phyloP scores from a whole-genome alignment of 1,140 invertebrate species.

The Ceratina calcarata region DNA sequence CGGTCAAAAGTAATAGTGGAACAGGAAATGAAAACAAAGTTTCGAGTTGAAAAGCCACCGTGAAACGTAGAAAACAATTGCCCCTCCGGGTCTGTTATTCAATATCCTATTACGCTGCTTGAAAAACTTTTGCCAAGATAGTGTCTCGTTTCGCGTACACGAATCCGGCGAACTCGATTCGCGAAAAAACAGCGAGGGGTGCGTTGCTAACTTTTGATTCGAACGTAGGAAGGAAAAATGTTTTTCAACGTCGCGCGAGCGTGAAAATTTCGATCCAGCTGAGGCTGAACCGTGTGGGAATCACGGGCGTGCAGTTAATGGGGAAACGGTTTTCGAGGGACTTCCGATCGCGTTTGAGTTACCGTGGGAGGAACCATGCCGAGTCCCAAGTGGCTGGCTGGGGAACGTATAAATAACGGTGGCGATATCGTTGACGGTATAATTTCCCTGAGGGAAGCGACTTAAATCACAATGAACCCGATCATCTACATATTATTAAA shows the following conservation, averaged over 20 bases:
- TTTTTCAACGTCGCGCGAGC: conserved; percentile 1
- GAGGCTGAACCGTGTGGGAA: conserved; percentile 53
- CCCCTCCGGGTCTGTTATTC: neutral
- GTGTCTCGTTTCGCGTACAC: neutral
- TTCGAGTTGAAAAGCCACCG: too few relatives aligned
- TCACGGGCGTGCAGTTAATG: conserved; percentile 61
- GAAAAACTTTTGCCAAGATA: neutral
- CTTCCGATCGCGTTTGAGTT: conserved; percentile 53
- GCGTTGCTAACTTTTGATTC: too few relatives aligned
- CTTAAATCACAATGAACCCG: conserved; percentile 33
- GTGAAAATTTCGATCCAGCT: conserved; percentile 28
- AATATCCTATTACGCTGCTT: neutral
- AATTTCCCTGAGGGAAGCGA: conserved; percentile 43
- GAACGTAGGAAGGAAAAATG: too few relatives aligned
- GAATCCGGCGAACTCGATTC: neutral
- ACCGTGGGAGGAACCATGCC: conserved; percentile 57
- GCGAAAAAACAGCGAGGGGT: too few relatives aligned
- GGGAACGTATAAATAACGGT: conserved; percentile 51
- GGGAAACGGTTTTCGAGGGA: conserved; percentile 31
- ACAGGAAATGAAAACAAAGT: too few relatives aligned
- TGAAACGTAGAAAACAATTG: too few relatives aligned
- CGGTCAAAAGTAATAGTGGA: too few relatives aligned
- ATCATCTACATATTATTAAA: conserved; percentile 50
- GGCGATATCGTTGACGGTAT: conserved; percentile 49
- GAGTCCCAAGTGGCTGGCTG: conserved; percentile 50